Evolutionary conservation across 2,888 invertebrate genomes (phyloP).

Genomic region (Diarsia mendica): DNA sequence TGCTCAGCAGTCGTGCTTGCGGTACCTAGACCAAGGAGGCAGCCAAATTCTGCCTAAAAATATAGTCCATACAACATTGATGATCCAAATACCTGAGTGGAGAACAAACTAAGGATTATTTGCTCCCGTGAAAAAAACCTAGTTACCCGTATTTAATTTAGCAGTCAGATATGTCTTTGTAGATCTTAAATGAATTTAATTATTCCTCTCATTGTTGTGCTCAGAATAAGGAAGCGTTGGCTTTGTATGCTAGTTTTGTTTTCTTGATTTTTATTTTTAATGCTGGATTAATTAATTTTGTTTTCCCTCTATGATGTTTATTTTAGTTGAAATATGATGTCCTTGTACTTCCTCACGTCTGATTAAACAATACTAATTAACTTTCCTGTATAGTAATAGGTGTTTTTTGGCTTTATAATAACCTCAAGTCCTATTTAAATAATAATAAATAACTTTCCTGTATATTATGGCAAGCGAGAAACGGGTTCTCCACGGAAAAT

Average conservation of each 20-base stretch:
- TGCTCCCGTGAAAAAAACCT: constrained; percentile 18
- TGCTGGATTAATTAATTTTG: not conserved
- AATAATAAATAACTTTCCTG: not conserved
- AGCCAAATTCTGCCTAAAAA: too few relatives aligned
- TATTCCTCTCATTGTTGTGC: constrained; percentile 52
- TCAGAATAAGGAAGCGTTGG: constrained; percentile 33
- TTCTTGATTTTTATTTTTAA: constrained; percentile 16
- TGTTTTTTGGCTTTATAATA: not conserved
- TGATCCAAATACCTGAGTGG: not conserved
- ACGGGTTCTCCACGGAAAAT: not conserved
- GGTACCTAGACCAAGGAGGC: too few relatives aligned
- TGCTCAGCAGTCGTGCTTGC: too few relatives aligned
- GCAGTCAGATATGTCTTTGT: constrained; percentile 38
- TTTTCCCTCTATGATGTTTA: not conserved
- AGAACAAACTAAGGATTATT: not conserved
- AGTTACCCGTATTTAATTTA: constrained; percentile 32
- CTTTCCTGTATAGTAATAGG: not conserved
- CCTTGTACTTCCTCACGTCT: not conserved
- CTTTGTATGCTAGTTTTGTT: constrained; percentile 45
- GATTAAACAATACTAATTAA: not conserved
- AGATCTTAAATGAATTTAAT: constrained; percentile 47
- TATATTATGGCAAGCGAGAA: not conserved
- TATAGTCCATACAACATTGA: not conserved
- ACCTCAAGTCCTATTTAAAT: not conserved
- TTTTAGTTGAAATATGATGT: not conserved